These are phyloP conservation scores for Oxyura jamaicensis DNA, from an alignment of 2,113 vertebrate species.

Conservation along the genomic window DNA sequence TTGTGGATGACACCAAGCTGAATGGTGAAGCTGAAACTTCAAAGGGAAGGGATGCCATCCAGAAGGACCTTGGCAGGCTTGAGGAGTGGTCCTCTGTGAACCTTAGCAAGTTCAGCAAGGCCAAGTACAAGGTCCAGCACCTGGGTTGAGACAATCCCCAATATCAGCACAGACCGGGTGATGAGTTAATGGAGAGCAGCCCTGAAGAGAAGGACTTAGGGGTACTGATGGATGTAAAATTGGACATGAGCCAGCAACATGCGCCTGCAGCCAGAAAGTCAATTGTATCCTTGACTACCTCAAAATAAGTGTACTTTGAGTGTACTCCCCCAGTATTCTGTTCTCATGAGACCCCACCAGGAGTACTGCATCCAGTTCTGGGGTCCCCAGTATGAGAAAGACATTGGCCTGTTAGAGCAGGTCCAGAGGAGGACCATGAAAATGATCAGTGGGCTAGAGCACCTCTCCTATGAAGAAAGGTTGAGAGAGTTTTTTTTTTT, in stretches of 20 bases:
- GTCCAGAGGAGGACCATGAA: not conserved
- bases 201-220: not conserved
- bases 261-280: not conserved
- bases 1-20: no score
- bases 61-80: no score
- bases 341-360: not conserved
- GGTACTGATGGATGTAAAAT: not conserved
- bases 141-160: no score
- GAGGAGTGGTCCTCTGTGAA: no score
- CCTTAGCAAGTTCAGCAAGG: no score
- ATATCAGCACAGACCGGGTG: not conserved
- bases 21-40: no score
- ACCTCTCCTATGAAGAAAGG: no score
- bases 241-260: not conserved
- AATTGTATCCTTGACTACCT: not conserved
- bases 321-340: not conserved
- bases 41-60: no score
- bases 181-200: not conserved
- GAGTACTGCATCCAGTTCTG: not conserved
- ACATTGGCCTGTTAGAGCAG: not conserved
- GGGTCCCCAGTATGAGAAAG: not conserved
- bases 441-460: not conserved
- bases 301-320: not conserved
- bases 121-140: no score
- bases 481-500: not conserved